phyloP scores from a whole-genome alignment of 1,140 invertebrate genomes.

The Drosophila oshimai region DNA sequence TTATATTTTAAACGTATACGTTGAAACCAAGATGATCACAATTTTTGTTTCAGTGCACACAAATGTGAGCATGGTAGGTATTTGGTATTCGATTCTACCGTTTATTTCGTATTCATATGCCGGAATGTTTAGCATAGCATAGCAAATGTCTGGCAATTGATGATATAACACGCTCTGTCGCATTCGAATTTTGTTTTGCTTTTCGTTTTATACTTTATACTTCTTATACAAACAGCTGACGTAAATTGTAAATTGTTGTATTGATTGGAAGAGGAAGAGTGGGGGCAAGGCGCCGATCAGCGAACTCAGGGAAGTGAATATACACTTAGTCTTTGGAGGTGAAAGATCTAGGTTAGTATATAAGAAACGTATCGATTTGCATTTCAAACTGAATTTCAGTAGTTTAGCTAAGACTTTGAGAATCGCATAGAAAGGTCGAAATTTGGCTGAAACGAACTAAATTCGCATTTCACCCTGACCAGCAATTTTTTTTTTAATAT shows the following conservation, averaged over 20 bases:
- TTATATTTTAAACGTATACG: not conserved
- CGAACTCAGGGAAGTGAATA: constrained; percentile 17
- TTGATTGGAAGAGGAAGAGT: constrained; percentile 17
- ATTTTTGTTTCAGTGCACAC: not conserved
- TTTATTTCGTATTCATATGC: constrained; percentile 34
- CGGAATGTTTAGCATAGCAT: constrained; percentile 49
- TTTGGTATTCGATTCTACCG: constrained; percentile 23
- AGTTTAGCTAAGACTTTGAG: not conserved
- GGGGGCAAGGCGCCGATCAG: not conserved
- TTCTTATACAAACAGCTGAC: constrained; percentile 61
- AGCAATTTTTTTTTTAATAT: too few relatives aligned
- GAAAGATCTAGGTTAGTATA: constrained; percentile 9
- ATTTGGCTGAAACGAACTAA: not conserved
- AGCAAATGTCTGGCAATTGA: constrained; percentile 61
- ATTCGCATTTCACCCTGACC: not conserved
- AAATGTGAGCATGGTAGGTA: not conserved
- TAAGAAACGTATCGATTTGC: not conserved
- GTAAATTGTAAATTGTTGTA: constrained; percentile 58
- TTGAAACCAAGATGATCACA: too few relatives aligned
- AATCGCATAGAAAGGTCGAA: not conserved
- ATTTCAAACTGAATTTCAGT: not conserved
- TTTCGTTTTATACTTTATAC: constrained; percentile 37
- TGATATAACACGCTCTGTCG: constrained; percentile 59
- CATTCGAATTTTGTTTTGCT: constrained; percentile 37
- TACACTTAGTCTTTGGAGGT: not conserved